Conservation (phyloP, 1,140 invertebrate species). For the Aphis gossypii region DNA sequence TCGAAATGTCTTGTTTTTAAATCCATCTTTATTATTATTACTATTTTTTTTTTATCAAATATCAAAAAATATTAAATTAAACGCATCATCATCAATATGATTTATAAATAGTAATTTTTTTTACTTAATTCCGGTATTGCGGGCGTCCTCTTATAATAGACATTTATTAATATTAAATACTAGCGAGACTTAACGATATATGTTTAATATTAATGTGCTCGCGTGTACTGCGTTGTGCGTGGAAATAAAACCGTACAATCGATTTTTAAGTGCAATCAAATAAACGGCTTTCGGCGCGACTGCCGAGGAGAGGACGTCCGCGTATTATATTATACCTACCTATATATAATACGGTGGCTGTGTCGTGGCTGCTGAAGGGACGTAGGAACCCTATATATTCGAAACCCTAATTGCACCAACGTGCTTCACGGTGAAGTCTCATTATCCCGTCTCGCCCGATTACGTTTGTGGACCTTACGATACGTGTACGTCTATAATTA, state of each 20-base stretch:
- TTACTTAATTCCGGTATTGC: neutral
- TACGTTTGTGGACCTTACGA: neutral
- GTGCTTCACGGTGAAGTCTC: conserved; percentile 5
- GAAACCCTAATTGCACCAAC: conserved; percentile 14
- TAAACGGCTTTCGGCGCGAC: neutral
- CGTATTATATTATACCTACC: neutral
- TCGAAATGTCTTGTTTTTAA: neutral
- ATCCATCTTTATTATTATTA: neutral
- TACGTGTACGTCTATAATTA: neutral
- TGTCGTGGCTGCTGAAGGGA: neutral
- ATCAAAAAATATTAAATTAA: neutral
- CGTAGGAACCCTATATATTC: neutral
- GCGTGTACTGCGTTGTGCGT: neutral
- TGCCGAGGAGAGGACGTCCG: neutral
- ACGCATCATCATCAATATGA: neutral
- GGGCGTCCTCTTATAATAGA: neutral
- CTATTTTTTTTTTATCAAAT: neutral
- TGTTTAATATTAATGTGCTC: neutral
- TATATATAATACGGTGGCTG: neutral
- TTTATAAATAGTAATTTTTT: neutral
- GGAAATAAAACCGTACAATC: neutral
- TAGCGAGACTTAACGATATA: neutral
- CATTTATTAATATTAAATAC: neutral
- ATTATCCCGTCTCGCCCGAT: neutral
- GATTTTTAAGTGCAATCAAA: conserved; percentile 18